Evolutionary conservation across 2,113 vertebrate species (phyloP).

Genomic region (Varanus salvator): DNA sequence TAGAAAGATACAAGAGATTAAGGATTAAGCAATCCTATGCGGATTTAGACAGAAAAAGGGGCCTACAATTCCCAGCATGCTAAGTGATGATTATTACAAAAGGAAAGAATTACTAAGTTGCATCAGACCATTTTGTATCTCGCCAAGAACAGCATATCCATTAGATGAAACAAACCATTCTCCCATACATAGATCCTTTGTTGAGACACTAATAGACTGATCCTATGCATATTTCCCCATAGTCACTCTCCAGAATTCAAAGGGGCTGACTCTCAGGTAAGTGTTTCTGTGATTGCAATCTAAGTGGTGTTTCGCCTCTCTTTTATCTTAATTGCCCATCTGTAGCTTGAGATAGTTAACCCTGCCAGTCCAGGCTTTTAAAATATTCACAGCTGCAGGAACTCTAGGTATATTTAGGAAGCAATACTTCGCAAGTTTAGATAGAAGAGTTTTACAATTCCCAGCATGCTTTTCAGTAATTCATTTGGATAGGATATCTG

Average conservation of each 20-base stretch:
- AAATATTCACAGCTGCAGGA: not conserved
- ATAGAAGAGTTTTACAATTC: too few relatives aligned
- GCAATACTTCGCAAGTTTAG: too few relatives aligned
- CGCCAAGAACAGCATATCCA: not conserved
- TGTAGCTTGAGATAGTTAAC: not conserved
- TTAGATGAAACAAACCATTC: not conserved
- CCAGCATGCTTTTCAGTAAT: too few relatives aligned
- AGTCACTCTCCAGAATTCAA: not conserved
- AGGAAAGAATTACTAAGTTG: not conserved
- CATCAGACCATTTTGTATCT: not conserved
- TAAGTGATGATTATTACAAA: not conserved
- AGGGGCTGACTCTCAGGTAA: not conserved
- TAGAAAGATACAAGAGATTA: not conserved
- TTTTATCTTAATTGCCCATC: not conserved
- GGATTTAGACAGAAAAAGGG: too few relatives aligned
- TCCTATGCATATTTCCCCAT: not conserved
- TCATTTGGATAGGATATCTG: too few relatives aligned
- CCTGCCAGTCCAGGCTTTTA: not conserved
- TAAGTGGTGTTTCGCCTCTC: too few relatives aligned
- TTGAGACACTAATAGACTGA: not conserved
- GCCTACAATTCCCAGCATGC: too few relatives aligned
- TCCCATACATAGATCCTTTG: not conserved
- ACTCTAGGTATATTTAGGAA: not conserved
- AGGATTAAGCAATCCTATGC: too few relatives aligned
- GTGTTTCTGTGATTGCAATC: not conserved